A percentile compares a stretch with the other conserved stretches of the same genome.
These are phyloP conservation scores for Phengaris alcon DNA, from an alignment of 2,888 invertebrate species.

Conservation along the genomic window DNA sequence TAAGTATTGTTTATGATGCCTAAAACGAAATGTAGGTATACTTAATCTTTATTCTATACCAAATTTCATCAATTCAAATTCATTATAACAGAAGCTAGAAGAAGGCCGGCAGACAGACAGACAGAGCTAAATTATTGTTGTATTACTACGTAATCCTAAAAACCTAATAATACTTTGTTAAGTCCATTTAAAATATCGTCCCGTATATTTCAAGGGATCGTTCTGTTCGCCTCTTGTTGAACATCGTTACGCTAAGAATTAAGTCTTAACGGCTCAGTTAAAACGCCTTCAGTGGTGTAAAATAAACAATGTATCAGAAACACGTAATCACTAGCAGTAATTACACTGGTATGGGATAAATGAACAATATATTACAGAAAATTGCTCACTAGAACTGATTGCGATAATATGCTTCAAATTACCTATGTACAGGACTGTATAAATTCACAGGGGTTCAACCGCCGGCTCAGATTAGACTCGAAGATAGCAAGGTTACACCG, in stretches of 20 bases:
- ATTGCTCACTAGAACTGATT: background rate
- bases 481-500: too few relatives aligned
- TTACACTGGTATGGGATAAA: background rate
- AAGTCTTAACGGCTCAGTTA: constrained; percentile 49
- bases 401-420: background rate
- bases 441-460: too few relatives aligned
- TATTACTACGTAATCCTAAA: too few relatives aligned
- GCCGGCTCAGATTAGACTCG: too few relatives aligned
- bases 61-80: too few relatives aligned
- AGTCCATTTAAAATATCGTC: constrained; percentile 29
- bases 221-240: constrained; percentile 40
- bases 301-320: constrained; percentile 33
- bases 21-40: too few relatives aligned
- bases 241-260: constrained; percentile 50
- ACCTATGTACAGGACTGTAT: too few relatives aligned
- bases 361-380: background rate
- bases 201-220: constrained; percentile 23
- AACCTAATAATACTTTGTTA: background rate
- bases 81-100: too few relatives aligned
- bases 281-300: constrained; percentile 48
- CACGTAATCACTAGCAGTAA: constrained; percentile 2
- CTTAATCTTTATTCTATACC: too few relatives aligned
- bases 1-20: too few relatives aligned
- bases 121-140: too few relatives aligned
- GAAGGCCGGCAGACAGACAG: too few relatives aligned